A percentile compares a stretch with the other conserved stretches of the same genome.
phyloP scores from a whole-genome alignment of 2,113 vertebrate species.

The Rhombomys opimus region DNA sequence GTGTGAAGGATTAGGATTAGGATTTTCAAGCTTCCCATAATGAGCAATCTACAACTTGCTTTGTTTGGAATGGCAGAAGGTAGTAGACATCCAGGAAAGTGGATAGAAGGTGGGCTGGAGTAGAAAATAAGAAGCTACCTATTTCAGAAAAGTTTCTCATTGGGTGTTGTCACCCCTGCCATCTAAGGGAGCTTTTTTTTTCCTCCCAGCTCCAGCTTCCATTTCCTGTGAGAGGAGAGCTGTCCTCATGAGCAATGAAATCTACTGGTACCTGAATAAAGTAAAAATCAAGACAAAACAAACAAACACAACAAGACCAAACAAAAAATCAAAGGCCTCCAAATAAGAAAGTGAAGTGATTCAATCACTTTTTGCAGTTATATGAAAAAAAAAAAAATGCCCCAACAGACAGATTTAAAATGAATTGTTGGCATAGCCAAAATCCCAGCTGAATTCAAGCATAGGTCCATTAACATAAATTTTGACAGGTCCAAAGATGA shows the following conservation, averaged over 20 bases:
- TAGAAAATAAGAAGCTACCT: not conserved
- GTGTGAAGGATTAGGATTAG: slow-evolving; percentile 63
- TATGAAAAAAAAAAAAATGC: not conserved
- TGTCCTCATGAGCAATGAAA: slow-evolving; percentile 18
- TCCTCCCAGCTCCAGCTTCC: not conserved
- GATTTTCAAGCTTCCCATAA: not conserved
- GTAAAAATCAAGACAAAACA: not conserved
- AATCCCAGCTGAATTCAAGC: not conserved
- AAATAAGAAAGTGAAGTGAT: not conserved
- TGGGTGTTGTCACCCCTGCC: not conserved
- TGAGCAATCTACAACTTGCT: not conserved
- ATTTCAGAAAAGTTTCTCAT: slow-evolving; percentile 3
- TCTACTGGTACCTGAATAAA: not conserved
- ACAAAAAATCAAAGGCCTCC: not conserved
- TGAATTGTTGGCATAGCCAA: not conserved
- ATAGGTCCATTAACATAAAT: not conserved
- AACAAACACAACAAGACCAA: not conserved
- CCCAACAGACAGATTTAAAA: not conserved
- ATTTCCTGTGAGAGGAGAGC: not conserved
- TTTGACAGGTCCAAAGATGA: not conserved
- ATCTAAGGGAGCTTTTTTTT: not conserved
- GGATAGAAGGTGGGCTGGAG: not conserved
- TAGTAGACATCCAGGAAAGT: not conserved
- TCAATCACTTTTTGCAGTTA: not conserved
- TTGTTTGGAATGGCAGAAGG: slow-evolving; percentile 31